Evolutionary conservation across 1,140 invertebrate species (phyloP), one percentile per base, ranked within the genome.

Genomic region (Cyphomyrmex costatus): DNA sequence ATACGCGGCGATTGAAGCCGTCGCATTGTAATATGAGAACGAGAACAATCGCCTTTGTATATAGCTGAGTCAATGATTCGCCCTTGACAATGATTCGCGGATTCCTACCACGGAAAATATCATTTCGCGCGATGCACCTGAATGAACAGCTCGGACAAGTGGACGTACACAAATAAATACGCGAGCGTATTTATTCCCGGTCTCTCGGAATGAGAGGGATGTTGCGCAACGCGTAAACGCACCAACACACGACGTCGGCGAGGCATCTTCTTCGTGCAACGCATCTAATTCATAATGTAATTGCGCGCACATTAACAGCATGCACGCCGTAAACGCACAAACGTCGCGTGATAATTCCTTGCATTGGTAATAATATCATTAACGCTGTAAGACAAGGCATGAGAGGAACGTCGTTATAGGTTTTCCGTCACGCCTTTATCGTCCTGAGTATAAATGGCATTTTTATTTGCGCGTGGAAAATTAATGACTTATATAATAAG

Each of bases 71-170:
- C 24, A 42, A 42, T 42, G 87, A 80, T 66, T 76, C 36, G 70
- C 76, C 88, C 87, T 86, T 89, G 88, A 49, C 88, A 89, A 73
- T 89, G 84, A 83, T 65, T 27, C 73, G 33, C 33, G 51, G 77
- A 74, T 80, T 82, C 33, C 33, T 77, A 7, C 56, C n/a, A 60
- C 74, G 30, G 78, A 86, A 89, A 83, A 74, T 58, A 51, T 82
- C 56, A 63, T 89, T 71, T 46, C 51, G 36, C 51, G 36, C 46
- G 60, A 61, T 73, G 84, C 61, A 36, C 24, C 70, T 89, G 76
- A 89, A 89, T 73, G 84, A 51, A 86, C 10, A 12, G 27, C n/a
- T n/a, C 33, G 33, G 24, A 5, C 33, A 51, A 46, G 24, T 84
- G 21, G 27, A 73, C 4, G 61, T 33, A 21, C 21, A 65, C 14